phyloP scores from a whole-genome alignment of 1,140 invertebrate species.

The Aphaenogaster rudis region DNA sequence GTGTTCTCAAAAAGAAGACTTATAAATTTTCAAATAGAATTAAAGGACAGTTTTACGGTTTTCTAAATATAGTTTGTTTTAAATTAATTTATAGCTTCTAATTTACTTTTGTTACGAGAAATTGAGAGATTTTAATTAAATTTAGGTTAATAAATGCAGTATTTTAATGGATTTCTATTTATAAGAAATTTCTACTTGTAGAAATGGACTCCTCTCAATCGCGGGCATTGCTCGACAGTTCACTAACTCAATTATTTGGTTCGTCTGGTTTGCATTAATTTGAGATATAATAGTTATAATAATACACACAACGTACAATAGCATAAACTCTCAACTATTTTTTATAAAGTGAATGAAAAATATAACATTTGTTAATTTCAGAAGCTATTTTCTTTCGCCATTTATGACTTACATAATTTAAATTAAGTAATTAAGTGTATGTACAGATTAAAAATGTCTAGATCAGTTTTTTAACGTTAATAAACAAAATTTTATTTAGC shows the following conservation, averaged over 20 bases:
- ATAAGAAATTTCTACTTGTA: neutral
- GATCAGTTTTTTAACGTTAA: conserved; percentile 16
- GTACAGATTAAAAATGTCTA: conserved; percentile 11
- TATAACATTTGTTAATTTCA: neutral
- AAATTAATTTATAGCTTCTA: conserved; percentile 1
- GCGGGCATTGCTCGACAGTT: neutral
- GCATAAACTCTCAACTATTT: neutral
- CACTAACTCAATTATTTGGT: neutral
- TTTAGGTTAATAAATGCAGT: neutral
- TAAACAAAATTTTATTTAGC: neutral
- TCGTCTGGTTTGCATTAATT: neutral
- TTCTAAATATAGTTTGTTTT: conserved; percentile 4
- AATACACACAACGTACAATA: neutral
- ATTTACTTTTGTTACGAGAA: neutral
- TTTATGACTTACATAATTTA: conserved; percentile 12
- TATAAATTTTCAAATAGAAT: neutral
- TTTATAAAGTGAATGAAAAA: neutral
- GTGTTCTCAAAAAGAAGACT: neutral
- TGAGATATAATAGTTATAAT: conserved; percentile 1
- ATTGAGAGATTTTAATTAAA: neutral
- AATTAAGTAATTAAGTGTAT: neutral
- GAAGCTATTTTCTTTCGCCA: neutral
- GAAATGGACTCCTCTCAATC: neutral
- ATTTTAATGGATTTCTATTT: conserved; percentile 16
- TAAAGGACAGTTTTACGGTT: neutral